phyloP scores from a whole-genome alignment of 2,113 vertebrate species.

The Meriones unguiculatus region DNA sequence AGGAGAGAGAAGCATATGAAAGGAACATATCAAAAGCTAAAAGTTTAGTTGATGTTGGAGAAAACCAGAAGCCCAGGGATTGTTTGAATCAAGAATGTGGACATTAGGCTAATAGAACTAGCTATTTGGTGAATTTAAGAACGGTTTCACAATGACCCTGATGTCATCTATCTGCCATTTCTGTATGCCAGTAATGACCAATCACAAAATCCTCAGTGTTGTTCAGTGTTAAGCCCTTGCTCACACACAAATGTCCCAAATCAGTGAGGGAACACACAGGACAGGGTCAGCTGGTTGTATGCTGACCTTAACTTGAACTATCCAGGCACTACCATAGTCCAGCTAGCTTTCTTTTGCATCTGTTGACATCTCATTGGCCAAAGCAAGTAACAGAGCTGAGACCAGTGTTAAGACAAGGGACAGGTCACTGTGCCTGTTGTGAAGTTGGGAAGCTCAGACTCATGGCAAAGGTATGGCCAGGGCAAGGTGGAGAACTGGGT shows the following conservation, averaged over 20 bases:
- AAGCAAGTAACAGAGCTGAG: not conserved
- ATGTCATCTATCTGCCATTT: not conserved
- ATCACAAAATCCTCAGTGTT: not conserved
- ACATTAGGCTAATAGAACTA: not conserved
- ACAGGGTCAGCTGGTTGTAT: not conserved
- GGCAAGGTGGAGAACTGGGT: not conserved
- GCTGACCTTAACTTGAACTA: not conserved
- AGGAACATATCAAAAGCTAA: not conserved
- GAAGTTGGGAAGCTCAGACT: not conserved
- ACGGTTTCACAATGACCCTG: not conserved
- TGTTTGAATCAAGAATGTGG: not conserved
- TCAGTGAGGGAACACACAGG: not conserved
- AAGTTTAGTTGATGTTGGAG: not conserved
- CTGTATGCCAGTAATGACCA: not conserved
- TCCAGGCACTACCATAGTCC: not conserved
- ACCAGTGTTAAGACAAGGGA: not conserved
- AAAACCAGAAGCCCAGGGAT: not conserved
- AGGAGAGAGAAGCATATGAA: not conserved
- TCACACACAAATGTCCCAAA: not conserved
- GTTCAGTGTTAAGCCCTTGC: not conserved
- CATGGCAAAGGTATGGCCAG: not conserved
- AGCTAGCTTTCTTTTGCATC: not conserved
- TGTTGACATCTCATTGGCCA: not conserved
- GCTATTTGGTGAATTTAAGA: not conserved
- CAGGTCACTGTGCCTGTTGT: not conserved